Evolutionary conservation across 2,888 invertebrate species (phyloP), one percentile per base, ranked within the genome.

Genomic region (Leucophora obtusa): DNA sequence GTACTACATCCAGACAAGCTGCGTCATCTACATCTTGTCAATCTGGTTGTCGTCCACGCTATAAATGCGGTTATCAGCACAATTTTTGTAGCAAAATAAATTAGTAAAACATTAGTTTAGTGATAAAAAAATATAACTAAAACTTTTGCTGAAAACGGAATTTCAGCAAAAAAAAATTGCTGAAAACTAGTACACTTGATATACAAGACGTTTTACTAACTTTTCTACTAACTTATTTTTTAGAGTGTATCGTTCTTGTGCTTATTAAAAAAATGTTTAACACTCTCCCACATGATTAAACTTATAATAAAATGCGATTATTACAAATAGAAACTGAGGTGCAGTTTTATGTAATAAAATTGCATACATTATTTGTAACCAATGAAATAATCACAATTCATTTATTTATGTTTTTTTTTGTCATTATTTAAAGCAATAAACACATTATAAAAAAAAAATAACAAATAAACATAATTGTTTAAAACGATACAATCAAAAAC

Each of bases 391-490:
- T 66, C 50, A 66, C 59, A n/a, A 65, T 65, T 65, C 51, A 71
- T 65, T 50, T 50, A 35, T 33, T 17, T 28, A 53, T 15, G 10
- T n/a, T 53, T 53, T 59, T 47, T 28, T 56, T 14, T 33, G 9
- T 43, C 59, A 43, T 79, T 69, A 54, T 79, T 65, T 59, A 70
- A 59, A 58, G 73, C 69, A 69, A 73, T 79, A 65, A 74, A 79
- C 73, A 65, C 73, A 62, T 63, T 63, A 69, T 62, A 56, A 63
- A 56, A 65, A 47, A 65, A 18, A 10, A 53, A 54, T 38, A 51
- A 71, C 28, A 66, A 72, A 72, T n/a, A 35, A 28, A 35, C 54
- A 60, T 10, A 66, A 72, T 68, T 78, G 62, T 66, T 73, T 62
- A 59, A 38, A 53, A 71, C 63, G 63, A 70, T 77, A 76, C 56